phyloP scores from a whole-genome alignment of 1,140 invertebrate species.

The Belonocnema kinseyi region DNA sequence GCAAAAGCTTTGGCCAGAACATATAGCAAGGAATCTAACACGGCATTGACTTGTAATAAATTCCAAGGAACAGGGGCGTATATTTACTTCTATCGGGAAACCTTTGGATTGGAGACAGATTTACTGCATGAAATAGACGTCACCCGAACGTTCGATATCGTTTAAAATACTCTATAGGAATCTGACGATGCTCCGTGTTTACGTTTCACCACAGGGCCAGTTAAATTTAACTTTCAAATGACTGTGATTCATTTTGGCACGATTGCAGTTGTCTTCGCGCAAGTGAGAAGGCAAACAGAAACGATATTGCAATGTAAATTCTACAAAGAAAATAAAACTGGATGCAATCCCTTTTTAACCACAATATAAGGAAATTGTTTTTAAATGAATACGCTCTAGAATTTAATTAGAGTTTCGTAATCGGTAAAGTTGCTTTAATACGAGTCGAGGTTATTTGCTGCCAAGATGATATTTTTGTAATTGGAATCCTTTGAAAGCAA shows the following conservation, averaged over 20 bases:
- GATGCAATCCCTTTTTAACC: not conserved
- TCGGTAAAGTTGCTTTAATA: too few relatives aligned
- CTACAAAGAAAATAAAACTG: not conserved
- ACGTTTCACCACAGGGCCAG: constrained; percentile 21
- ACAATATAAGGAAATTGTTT: not conserved
- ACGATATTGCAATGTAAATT: constrained; percentile 17
- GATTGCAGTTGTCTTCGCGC: not conserved
- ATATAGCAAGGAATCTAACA: not conserved
- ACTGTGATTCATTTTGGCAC: constrained; percentile 10
- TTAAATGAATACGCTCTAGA: not conserved
- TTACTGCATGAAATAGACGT: constrained; percentile 31
- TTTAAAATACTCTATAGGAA: constrained; percentile 28
- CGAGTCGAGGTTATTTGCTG: too few relatives aligned
- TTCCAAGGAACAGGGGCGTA: constrained; percentile 13
- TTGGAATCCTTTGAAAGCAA: too few relatives aligned
- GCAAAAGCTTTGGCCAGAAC: too few relatives aligned
- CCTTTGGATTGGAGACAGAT: constrained; percentile 23
- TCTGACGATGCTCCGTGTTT: constrained; percentile 21
- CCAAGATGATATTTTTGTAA: too few relatives aligned
- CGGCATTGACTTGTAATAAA: constrained; percentile 9
- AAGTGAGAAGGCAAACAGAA: constrained; percentile 26
- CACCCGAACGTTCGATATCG: constrained; percentile 11
- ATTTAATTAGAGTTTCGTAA: too few relatives aligned
- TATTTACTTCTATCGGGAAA: constrained; percentile 29
- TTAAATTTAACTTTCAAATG: constrained; percentile 32